A percentile compares a stretch with the other conserved stretches of the same genome.
These are phyloP conservation scores for Mesorhabditis spiculigera DNA, from an alignment of 2,888 invertebrate species.

Conservation along the genomic window DNA sequence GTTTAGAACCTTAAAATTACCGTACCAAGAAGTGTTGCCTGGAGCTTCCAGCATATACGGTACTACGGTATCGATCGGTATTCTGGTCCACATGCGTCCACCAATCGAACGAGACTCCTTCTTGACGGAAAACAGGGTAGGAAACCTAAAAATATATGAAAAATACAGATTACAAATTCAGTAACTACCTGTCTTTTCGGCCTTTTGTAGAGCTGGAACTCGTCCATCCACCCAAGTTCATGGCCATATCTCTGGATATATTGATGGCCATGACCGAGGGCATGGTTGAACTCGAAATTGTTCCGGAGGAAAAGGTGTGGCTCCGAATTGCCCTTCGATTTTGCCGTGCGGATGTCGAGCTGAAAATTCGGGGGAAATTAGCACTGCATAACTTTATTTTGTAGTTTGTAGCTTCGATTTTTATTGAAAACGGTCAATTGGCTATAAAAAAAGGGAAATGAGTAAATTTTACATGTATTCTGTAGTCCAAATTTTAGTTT, in stretches of 20 bases:
- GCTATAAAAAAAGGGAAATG: not conserved
- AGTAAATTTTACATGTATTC: too few relatives aligned
- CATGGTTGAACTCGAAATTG: constrained; percentile 75
- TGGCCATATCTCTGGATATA: constrained; percentile 25
- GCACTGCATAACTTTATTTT: not conserved
- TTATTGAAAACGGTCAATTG: not conserved
- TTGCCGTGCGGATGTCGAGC: constrained; percentile 47
- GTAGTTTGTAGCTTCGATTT: not conserved
- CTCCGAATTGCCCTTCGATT: constrained; percentile 75
- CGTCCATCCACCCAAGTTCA: not conserved
- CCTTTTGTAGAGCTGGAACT: constrained; percentile 43
- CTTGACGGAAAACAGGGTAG: constrained; percentile 21
- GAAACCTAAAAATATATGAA: constrained; percentile 7
- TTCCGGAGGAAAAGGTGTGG: constrained; percentile 88
- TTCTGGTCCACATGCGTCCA: constrained; percentile 57
- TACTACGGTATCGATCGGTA: constrained; percentile 45
- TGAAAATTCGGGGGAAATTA: too few relatives aligned
- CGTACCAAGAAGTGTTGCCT: not conserved
- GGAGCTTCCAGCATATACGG: constrained; percentile 18
- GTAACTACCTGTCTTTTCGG: constrained; percentile 44
- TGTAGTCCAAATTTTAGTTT: too few relatives aligned
- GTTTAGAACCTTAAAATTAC: not conserved
- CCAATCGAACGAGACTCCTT: constrained; percentile 57
- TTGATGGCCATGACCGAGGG: constrained; percentile 58
- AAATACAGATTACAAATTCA: not conserved